A percentile compares a stretch with the other conserved stretches of the same genome.
Evolutionary conservation across 2,797 vertebrate species (phyloP).

Genomic region (Betta splendens): DNA sequence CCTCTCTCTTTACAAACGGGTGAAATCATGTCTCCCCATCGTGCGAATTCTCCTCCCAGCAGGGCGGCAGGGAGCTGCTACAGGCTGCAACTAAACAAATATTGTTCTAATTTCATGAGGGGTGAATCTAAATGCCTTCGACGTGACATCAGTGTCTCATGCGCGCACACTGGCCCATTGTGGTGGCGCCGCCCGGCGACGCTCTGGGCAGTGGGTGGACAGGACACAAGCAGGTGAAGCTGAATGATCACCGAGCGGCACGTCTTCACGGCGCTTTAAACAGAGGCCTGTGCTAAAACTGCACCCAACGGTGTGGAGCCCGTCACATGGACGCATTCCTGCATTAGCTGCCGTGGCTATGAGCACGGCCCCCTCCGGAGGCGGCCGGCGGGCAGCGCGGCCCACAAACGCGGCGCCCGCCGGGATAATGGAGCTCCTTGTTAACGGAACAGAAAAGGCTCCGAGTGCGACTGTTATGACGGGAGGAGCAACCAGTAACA

Average conservation of each 20-base stretch:
- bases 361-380: slow-evolving; percentile 56
- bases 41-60: slow-evolving; percentile 62
- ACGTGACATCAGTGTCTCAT: slow-evolving; percentile 80
- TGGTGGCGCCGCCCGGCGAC: slow-evolving; percentile 60
- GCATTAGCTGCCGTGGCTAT: slow-evolving; percentile 71
- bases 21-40: slow-evolving; percentile 37
- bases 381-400: slow-evolving; percentile 43
- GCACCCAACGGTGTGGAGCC: slow-evolving; percentile 76
- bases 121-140: slow-evolving; percentile 79
- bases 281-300: slow-evolving; percentile 70
- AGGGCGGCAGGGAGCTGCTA: slow-evolving; percentile 47
- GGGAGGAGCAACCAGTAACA: slow-evolving; percentile 30
- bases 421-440: slow-evolving; percentile 61
- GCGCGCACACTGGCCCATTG: slow-evolving; percentile 80
- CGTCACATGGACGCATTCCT: slow-evolving; percentile 83
- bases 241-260: slow-evolving; percentile 78
- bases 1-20: slow-evolving; percentile 32
- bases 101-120: slow-evolving; percentile 80
- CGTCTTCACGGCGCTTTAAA: slow-evolving; percentile 63
- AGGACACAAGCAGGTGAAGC: too few species aligned
- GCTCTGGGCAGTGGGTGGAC: slow-evolving; percentile 23
- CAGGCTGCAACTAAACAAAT: slow-evolving; percentile 80
- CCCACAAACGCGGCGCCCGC: slow-evolving; percentile 32
- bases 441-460: slow-evolving; percentile 55
- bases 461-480: slow-evolving; percentile 43